Evolutionary conservation across 64 coral and sea anemone genomes (phyloP), one percentile per base, ranked within the genome.

Genomic region (Porites lutea): DNA sequence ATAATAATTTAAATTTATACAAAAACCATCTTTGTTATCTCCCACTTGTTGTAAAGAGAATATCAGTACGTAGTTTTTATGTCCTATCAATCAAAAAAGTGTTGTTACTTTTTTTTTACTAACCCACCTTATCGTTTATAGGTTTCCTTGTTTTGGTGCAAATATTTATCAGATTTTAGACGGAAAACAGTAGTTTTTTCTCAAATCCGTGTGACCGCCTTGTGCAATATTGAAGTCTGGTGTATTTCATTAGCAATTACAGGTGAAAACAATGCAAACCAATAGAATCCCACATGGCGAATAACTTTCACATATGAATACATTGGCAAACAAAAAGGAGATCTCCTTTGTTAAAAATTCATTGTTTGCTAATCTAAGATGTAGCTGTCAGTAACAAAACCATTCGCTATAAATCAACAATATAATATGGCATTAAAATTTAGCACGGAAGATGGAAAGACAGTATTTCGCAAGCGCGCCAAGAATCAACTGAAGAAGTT

Each of bases 1-100:
- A 84, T 51, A 82, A 82, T 82, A 82, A 82, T 82, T 82, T 68
- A 5, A 84, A 84, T 69, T 84, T 46, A 68, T 68, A 84, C 81
- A 49, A 84, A 67, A 53, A 62, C 47, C 49, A 53, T 21, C 43
- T 14, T 79, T 79, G 77, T 79, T 48, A 60, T 8, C 43, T 23
- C 15, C 78, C 60, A 50, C 58, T 65, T 82, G 58, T 49, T 82
- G 27, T 27, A 60, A 80, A 27, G 11, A 59, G 21, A 59, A 21
- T 37, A 43, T 8, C 22, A 5, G n/a, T 64, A 19, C 16, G 18
- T 65, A 44, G 78, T 60, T 48, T 65, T 84, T 14, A 45, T 51
- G n/a, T 8, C 59, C 14, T 45, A n/a, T 19, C 7, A 82, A 16
- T 68, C 47, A 76, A 84, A 15, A 67, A 51, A 48, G 27, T 37